These are phyloP conservation scores for Lottia scabra DNA, from an alignment of 2,888 invertebrate species.

Conservation along the genomic window DNA sequence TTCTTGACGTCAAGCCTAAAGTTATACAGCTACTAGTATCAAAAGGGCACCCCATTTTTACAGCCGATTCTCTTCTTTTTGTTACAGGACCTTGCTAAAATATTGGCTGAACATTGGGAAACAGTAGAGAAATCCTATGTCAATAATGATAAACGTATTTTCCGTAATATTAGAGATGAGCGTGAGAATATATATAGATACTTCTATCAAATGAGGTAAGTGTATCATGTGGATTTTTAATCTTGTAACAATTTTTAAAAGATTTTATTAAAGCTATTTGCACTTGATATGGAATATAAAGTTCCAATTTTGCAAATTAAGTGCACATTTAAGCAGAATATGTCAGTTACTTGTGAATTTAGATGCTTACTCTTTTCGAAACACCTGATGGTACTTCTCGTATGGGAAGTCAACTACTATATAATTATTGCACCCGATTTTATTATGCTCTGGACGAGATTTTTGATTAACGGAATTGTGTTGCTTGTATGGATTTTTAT, in stretches of 20 bases:
- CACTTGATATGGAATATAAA: neutral
- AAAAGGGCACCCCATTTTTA: too few relatives aligned
- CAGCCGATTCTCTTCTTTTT: neutral
- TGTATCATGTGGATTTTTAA: neutral
- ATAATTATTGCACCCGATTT: too few relatives aligned
- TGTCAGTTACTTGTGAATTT: too few relatives aligned
- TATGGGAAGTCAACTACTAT: too few relatives aligned
- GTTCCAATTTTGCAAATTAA: neutral
- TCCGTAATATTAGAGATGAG: conserved; percentile 63
- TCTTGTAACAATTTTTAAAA: neutral
- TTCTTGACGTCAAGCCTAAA: too few relatives aligned
- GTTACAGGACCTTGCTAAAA: conserved; percentile 59
- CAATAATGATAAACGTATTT: conserved; percentile 61
- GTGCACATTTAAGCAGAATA: neutral
- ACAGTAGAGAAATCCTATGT: conserved; percentile 64
- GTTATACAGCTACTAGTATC: too few relatives aligned
- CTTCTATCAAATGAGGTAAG: conserved; percentile 63
- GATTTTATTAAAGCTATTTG: neutral
- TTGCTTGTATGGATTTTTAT: too few relatives aligned
- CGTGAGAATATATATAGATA: conserved; percentile 67
- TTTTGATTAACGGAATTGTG: too few relatives aligned
- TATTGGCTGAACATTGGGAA: conserved; percentile 66
- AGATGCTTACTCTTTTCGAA: too few relatives aligned
- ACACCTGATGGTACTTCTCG: too few relatives aligned
- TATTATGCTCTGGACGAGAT: too few relatives aligned